Conservation (phyloP, 2,888 invertebrate species). For the Drosophila anomelani region DNA sequence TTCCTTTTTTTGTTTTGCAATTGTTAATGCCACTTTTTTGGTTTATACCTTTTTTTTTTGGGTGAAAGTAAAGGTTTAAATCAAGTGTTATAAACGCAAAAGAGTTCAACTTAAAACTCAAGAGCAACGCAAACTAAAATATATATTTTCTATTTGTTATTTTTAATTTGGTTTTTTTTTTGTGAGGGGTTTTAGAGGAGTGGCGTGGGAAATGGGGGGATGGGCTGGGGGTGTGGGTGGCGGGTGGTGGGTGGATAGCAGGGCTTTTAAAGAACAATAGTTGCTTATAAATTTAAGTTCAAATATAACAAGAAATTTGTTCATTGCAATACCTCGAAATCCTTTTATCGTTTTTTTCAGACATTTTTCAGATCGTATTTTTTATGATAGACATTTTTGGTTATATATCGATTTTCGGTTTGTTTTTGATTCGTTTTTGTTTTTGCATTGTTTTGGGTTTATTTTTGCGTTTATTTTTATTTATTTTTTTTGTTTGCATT, state of each 20-base stretch:
- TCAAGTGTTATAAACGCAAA: conserved; percentile 35
- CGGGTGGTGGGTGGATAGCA: conserved; percentile 18
- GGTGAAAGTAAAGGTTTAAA: conserved; percentile 47
- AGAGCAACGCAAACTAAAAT: conserved; percentile 40
- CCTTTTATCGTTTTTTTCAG: conserved; percentile 80
- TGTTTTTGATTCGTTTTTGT: conserved; percentile 46
- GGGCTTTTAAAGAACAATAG: conserved; percentile 71
- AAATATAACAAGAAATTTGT: conserved; percentile 78
- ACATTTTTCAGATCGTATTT: conserved; percentile 62
- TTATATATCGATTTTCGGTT: conserved; percentile 54
- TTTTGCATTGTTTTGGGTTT: conserved; percentile 49
- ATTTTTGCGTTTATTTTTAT: conserved; percentile 39
- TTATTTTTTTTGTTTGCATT: conserved; percentile 40
- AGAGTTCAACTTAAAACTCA: conserved; percentile 37
- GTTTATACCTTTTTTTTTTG: conserved; percentile 22
- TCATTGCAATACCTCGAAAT: conserved; percentile 85
- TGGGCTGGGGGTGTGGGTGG: not conserved
- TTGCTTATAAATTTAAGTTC: conserved; percentile 79
- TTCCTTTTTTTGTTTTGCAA: conserved; percentile 30
- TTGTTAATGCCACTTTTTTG: conserved; percentile 51
- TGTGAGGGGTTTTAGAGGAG: conserved; percentile 32
- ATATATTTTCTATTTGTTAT: conserved; percentile 44
- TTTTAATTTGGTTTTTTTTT: conserved; percentile 43
- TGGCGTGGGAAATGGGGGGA: not conserved
- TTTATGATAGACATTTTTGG: conserved; percentile 51